Percentiles rank a stretch among this genome's conserved stretches.
These are phyloP conservation scores for Nemopilema nomurai DNA, from an alignment of 30 jellyfish, hydroid and myxozoan genomes.

Conservation along the genomic window DNA sequence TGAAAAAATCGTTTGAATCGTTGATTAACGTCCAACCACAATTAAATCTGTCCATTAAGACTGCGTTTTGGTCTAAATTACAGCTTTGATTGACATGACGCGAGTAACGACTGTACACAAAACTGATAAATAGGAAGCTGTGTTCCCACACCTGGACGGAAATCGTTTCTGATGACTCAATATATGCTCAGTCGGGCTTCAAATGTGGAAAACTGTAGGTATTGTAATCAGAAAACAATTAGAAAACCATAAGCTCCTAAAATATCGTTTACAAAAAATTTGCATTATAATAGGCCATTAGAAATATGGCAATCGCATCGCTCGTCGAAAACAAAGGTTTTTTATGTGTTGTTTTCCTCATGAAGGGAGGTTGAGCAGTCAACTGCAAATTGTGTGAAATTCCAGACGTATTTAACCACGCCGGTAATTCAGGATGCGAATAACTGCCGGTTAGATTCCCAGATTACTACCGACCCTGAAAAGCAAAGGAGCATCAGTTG, in stretches of 20 bases:
- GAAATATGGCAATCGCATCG: background rate
- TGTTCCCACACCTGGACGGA: conserved; percentile 55
- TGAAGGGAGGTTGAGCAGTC: background rate
- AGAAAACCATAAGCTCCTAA: conserved; percentile 27
- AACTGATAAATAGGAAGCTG: background rate
- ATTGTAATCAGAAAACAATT: conserved; percentile 18
- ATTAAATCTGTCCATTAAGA: too few relatives aligned
- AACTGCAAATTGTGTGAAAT: background rate
- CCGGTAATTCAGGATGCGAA: background rate
- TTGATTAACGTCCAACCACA: too few relatives aligned
- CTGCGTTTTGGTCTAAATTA: background rate
- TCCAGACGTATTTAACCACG: background rate
- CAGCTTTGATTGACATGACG: background rate
- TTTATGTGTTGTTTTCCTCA: conserved; percentile 3
- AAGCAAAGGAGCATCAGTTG: too few relatives aligned
- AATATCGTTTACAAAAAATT: conserved; percentile 1
- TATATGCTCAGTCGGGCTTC: conserved; percentile 30
- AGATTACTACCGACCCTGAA: too few relatives aligned
- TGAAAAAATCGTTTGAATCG: too few relatives aligned
- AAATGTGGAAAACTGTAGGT: background rate
- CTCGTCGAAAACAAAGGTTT: background rate
- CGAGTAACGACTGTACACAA: background rate
- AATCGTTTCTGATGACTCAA: conserved; percentile 13
- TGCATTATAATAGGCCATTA: conserved; percentile 19
- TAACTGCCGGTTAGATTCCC: too few relatives aligned